These are phyloP conservation scores for Caenorhabditis latens DNA, from an alignment of 1,140 invertebrate genomes.

Conservation along the genomic window DNA sequence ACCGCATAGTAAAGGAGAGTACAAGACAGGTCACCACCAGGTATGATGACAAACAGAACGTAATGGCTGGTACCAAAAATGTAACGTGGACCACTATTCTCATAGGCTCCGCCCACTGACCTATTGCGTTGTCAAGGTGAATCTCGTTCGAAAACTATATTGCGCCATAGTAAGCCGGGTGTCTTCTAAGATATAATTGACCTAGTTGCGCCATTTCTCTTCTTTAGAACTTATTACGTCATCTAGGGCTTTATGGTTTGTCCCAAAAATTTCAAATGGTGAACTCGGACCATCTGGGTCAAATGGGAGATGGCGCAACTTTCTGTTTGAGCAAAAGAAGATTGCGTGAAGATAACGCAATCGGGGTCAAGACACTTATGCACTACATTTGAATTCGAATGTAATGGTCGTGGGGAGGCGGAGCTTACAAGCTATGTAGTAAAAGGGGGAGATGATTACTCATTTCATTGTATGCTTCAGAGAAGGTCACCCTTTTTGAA, in stretches of 20 bases:
- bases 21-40: not conserved
- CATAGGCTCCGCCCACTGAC: not conserved
- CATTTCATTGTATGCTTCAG: not conserved
- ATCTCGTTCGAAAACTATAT: no score
- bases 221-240: no score
- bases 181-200: no score
- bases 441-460: not conserved
- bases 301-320: not conserved
- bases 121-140: no score
- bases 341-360: not conserved
- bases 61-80: not conserved
- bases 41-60: not conserved
- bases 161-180: no score
- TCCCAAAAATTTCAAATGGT: no score
- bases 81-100: not conserved
- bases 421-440: not conserved
- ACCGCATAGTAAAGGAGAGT: no score
- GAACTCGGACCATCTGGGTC: no score
- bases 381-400: slow-evolving; percentile 26
- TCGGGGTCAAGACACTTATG: not conserved
- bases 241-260: no score
- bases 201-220: no score
- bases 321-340: not conserved
- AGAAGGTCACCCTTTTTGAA: slow-evolving; percentile 10
- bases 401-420: not conserved